Evolutionary conservation across 2,888 invertebrate genomes (phyloP).

Genomic region (Idaea aversata): DNA sequence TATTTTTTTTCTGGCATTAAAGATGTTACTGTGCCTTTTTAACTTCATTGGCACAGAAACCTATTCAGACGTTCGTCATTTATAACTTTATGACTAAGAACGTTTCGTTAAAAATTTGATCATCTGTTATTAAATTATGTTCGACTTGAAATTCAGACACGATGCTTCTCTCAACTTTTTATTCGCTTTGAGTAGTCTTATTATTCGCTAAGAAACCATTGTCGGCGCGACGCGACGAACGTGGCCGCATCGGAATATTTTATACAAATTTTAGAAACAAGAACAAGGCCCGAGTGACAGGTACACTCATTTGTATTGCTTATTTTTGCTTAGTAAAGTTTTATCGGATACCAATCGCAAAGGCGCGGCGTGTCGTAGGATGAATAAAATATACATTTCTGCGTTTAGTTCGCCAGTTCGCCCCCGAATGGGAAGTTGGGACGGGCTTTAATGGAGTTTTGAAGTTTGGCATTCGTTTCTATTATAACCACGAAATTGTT

Average conservation of each 20-base stretch:
- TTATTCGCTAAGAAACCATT: constrained; percentile 59
- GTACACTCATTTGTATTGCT: constrained; percentile 75
- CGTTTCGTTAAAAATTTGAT: constrained; percentile 11
- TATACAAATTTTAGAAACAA: constrained; percentile 80
- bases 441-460: constrained; percentile 68
- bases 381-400: constrained; percentile 76
- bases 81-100: not conserved
- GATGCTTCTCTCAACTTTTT: constrained; percentile 38
- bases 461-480: constrained; percentile 73
- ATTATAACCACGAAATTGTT: constrained; percentile 66
- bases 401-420: constrained; percentile 60
- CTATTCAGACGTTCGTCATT: not conserved
- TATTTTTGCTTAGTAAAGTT: constrained; percentile 72
- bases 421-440: constrained; percentile 67
- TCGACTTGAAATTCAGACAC: constrained; percentile 48
- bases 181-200: constrained; percentile 54
- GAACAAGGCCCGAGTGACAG: constrained; percentile 76
- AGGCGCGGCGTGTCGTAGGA: constrained; percentile 63
- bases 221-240: constrained; percentile 51
- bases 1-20: no score
- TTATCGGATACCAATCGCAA: constrained; percentile 71
- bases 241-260: constrained; percentile 71
- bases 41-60: not conserved
- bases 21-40: not conserved
- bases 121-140: constrained; percentile 31